Percentiles rank a stretch among this genome's conserved stretches.
Evolutionary conservation across 1,140 invertebrate species (phyloP).

Genomic region (Drosophila malerkotliana): DNA sequence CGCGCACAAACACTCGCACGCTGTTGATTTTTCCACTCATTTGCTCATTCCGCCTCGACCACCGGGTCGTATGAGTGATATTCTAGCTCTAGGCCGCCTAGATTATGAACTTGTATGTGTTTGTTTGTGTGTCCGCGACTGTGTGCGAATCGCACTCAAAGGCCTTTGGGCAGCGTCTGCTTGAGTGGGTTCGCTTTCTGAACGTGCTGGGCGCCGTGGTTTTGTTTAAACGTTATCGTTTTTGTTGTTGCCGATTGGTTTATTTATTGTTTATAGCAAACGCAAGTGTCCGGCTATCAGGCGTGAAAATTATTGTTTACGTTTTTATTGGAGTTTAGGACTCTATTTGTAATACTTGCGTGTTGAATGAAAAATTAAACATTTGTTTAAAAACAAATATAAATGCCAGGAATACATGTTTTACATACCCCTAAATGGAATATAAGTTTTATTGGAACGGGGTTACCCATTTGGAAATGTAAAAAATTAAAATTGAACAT

Average conservation of each 20-base stretch:
- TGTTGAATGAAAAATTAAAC: background rate
- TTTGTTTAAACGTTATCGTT: constrained; percentile 80
- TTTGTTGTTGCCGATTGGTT: constrained; percentile 73
- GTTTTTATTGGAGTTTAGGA: constrained; percentile 25
- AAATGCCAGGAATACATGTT: no score
- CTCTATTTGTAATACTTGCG: background rate
- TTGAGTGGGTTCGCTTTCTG: constrained; percentile 71
- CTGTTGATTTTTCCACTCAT: constrained; percentile 65
- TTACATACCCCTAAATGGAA: no score
- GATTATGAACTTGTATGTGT: background rate
- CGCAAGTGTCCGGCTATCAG: constrained; percentile 42
- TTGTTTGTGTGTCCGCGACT: constrained; percentile 20
- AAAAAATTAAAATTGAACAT: no score
- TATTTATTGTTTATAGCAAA: constrained; percentile 76
- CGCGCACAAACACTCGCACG: constrained; percentile 28
- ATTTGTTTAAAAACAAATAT: no score
- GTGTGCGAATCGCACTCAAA: constrained; percentile 62
- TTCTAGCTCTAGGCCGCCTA: constrained; percentile 43
- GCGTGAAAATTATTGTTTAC: constrained; percentile 16
- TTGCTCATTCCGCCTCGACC: constrained; percentile 59
- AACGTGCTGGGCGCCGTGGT: constrained; percentile 72
- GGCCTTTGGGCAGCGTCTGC: constrained; percentile 68
- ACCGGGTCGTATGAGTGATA: constrained; percentile 75
- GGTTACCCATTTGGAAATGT: no score
- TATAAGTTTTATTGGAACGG: no score